phyloP scores from a whole-genome alignment of 2,797 vertebrate species.

The Schizopygopsis malacanthus region DNA sequence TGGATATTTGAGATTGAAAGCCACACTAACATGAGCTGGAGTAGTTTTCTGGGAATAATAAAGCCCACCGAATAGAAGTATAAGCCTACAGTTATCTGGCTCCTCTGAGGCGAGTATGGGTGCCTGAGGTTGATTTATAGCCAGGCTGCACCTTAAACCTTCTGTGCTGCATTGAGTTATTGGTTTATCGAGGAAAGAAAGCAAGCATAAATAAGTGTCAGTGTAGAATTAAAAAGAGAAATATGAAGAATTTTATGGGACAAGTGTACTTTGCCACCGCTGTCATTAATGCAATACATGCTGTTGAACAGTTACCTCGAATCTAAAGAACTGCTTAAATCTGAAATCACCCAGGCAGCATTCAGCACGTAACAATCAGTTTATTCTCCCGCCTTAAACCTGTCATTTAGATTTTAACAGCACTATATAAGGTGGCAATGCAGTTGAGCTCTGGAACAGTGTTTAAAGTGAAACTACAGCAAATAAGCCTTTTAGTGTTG shows the following conservation, averaged over 20 bases:
- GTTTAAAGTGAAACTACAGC: background rate
- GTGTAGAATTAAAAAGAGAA: background rate
- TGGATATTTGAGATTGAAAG: slow-evolving; percentile 37
- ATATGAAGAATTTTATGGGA: background rate
- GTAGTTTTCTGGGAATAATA: slow-evolving; percentile 51
- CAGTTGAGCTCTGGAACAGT: background rate
- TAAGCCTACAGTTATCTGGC: slow-evolving; percentile 48
- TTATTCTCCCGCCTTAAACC: background rate
- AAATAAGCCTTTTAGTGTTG: background rate
- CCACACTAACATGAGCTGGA: slow-evolving; percentile 26
- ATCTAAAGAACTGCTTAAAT: background rate
- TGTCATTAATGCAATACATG: background rate
- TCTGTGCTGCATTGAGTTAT: slow-evolving; percentile 50
- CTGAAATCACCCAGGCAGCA: background rate
- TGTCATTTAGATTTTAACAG: background rate
- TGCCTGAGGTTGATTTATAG: slow-evolving; percentile 51
- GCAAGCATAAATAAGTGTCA: slow-evolving; percentile 18
- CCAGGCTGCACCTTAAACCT: slow-evolving; percentile 34
- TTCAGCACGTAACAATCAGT: background rate
- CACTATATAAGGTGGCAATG: background rate
- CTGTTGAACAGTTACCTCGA: background rate
- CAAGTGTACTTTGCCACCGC: background rate
- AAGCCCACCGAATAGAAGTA: slow-evolving; percentile 46
- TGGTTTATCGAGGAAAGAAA: slow-evolving; percentile 52
- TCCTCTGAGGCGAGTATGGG: slow-evolving; percentile 45